Evolutionary conservation across 2,113 vertebrate species (phyloP), one percentile per base, ranked within the genome.

Genomic region (Rhodinocichla rosea): DNA sequence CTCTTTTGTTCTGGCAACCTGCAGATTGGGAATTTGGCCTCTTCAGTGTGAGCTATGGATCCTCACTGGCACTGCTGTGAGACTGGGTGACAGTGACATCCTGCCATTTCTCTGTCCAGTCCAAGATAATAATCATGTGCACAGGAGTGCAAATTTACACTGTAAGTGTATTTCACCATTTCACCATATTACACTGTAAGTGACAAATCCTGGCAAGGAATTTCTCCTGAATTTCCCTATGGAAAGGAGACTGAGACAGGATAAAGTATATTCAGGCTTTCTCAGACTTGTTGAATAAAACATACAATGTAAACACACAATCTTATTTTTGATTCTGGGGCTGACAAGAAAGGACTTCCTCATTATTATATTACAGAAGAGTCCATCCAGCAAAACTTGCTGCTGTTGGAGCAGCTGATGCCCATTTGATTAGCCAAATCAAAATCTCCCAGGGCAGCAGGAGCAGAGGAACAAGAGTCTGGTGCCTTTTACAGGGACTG

Each of bases 361-460:
- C 65, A 52, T 65, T 33, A 59, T 23, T 52, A 28, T 42, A 87
- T 91, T 79, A 81, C 0, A 76, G 49, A 82, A 67, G 50, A 94
- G 89, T 70, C 81, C 90, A 64, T 70, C 71, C 86, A 95, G 80
- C 77, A 82, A 45, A 90, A 79, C 50, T 9, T 50, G 83, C 40
- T 42, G 3, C 60, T 69, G 65, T 73, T 71, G 17, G 11, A 89
- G 77, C 74, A 68, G 64, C 62, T 83, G 73, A 77, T 30, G 15
- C 44, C 69, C n/a, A 6, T 17, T 44, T 60, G 52, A 76, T 82
- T 7, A 84, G 56, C 52, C 57, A 33, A 49, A 81, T 56, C 60
- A 68, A 67, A 83, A 77, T 26, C 45, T 75, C 65, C 56, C 79
- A 56, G 2, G 40, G 92, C 83, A 93, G 71, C 79, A 84, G 65